Percentiles rank a stretch among this genome's conserved stretches.
phyloP scores from a whole-genome alignment of 2,888 invertebrate genomes.

The Hofmannophila pseudospretella region DNA sequence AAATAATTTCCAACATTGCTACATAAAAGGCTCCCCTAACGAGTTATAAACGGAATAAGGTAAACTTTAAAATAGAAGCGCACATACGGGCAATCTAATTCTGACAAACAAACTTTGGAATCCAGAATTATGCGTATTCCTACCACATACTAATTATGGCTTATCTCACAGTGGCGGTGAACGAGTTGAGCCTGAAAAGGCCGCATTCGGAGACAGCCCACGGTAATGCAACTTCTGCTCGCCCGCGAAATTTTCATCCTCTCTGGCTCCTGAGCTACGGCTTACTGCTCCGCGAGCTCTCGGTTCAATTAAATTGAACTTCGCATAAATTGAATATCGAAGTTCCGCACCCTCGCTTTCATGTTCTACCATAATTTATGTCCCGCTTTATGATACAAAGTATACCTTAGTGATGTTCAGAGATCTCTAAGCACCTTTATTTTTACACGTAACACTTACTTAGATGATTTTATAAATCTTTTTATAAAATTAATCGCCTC shows the following conservation, averaged over 20 bases:
- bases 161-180: slow-evolving; percentile 58
- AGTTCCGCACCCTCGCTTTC: slow-evolving; percentile 12
- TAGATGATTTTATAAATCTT: slow-evolving; percentile 6
- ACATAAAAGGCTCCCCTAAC: too few species aligned
- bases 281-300: slow-evolving; percentile 37
- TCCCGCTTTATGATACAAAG: slow-evolving; percentile 8
- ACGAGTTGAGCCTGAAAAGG: slow-evolving; percentile 63
- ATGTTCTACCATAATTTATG: slow-evolving; percentile 24
- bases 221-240: slow-evolving; percentile 42
- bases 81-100: not conserved
- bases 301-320: slow-evolving; percentile 15
- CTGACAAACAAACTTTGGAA: slow-evolving; percentile 11
- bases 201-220: slow-evolving; percentile 55
- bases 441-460: slow-evolving; percentile 9
- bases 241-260: slow-evolving; percentile 27
- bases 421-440: slow-evolving; percentile 3
- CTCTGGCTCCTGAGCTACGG: slow-evolving; percentile 42
- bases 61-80: not conserved
- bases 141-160: slow-evolving; percentile 13
- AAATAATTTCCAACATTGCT: too few species aligned
- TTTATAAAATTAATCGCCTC: slow-evolving; percentile 44
- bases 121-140: slow-evolving; percentile 18
- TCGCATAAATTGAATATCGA: slow-evolving; percentile 23
- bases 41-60: not conserved
- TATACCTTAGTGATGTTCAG: not conserved